Evolutionary conservation across 2,797 vertebrate genomes (phyloP).

Genomic region (Huso huso): DNA sequence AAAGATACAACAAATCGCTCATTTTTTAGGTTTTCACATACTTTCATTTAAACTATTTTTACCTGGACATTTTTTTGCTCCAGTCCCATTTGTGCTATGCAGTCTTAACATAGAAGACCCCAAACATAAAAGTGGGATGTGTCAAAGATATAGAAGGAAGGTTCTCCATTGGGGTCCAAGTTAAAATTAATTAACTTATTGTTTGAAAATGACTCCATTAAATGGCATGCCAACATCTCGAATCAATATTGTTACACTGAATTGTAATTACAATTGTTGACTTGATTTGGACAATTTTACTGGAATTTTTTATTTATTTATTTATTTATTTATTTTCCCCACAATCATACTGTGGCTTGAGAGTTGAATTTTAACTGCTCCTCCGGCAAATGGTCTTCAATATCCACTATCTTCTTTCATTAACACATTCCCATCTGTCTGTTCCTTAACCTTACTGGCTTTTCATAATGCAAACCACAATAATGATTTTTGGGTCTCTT

Average conservation of each 20-base stretch:
- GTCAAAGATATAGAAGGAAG: too few species aligned
- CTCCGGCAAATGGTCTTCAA: background rate
- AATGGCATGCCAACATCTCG: too few species aligned
- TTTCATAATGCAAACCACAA: background rate
- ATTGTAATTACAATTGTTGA: background rate
- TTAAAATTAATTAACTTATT: conserved; percentile 9
- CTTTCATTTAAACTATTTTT: too few species aligned
- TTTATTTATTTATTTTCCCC: too few species aligned
- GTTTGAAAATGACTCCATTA: too few species aligned
- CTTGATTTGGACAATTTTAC: background rate
- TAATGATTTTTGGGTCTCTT: conserved; percentile 17
- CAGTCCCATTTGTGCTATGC: too few species aligned
- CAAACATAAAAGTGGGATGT: too few species aligned
- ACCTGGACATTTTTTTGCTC: too few species aligned
- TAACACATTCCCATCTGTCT: background rate
- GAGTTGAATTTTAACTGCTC: background rate
- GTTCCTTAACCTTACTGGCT: background rate
- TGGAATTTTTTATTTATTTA: background rate
- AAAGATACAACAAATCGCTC: too few species aligned
- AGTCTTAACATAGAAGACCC: too few species aligned
- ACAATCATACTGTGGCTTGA: background rate
- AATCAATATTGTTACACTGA: background rate
- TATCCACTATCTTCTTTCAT: background rate
- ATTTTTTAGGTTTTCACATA: too few species aligned
- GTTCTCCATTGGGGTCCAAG: background rate